Evolutionary conservation across 1,140 invertebrate species (phyloP).

Genomic region (Leptoteleia sp.): DNA sequence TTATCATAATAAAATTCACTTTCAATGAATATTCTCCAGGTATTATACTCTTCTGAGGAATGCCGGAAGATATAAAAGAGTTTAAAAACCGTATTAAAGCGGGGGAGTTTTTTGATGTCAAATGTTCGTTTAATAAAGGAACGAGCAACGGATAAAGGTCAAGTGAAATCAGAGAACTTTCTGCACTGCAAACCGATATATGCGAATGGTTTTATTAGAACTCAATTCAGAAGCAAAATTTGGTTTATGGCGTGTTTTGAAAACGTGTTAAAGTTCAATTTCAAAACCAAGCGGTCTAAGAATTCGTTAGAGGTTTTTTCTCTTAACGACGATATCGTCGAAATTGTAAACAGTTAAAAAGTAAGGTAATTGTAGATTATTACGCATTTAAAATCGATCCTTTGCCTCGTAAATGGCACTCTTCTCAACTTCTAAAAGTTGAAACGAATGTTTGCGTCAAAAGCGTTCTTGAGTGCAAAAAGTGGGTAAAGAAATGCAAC

Average conservation of each 20-base stretch:
- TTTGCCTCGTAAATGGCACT: conserved; percentile 19
- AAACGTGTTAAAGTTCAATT: no score
- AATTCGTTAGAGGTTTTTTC: no score
- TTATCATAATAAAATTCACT: conserved; percentile 3
- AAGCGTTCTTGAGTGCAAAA: conserved; percentile 23
- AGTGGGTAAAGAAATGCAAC: conserved; percentile 28
- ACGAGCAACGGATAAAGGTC: conserved; percentile 6
- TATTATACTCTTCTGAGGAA: conserved; percentile 3
- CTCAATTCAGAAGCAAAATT: not conserved
- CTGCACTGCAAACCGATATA: not conserved
- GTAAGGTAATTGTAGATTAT: conserved; percentile 16
- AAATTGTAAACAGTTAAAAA: not conserved
- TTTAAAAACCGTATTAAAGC: conserved; percentile 7
- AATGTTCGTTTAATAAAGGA: conserved; percentile 12
- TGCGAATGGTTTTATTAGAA: conserved; percentile 1
- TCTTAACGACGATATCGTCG: no score
- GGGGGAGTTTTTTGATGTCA: not conserved
- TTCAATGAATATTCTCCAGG: not conserved
- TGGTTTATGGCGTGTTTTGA: not conserved
- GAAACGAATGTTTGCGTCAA: conserved; percentile 28
- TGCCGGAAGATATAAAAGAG: not conserved
- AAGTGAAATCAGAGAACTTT: conserved; percentile 18
- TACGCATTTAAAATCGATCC: conserved; percentile 6
- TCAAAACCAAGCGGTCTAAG: no score
- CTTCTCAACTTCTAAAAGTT: conserved; percentile 11